Evolutionary conservation across 2,797 vertebrate species (phyloP), one percentile per base, ranked within the genome.

Genomic region (Botia kubotai): DNA sequence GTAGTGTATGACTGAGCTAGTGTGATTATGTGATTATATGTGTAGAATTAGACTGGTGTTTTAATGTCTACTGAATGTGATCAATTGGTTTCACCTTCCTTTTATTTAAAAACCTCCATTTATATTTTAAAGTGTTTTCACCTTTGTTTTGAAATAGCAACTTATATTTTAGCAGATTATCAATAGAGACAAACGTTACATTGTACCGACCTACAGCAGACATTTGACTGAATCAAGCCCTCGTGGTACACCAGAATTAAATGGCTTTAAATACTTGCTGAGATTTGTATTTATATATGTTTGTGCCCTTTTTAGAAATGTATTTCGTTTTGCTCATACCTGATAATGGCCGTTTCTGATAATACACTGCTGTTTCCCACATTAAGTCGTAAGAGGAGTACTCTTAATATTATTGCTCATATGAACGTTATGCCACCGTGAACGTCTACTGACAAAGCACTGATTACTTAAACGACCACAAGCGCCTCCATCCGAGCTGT

Each of bases 401-500:
- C 0, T 39, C n/a, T 11, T 16, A 73, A 12, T 16, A 2, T 46
- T 2, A 57, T n/a, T n/a, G n/a, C n/a, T 63, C 21, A 14, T 48
- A 52, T 57, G n/a, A 23, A 73, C 72, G 74, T 73, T 48, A 70
- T 52, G 12, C 13, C 55, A 62, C 46, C 7, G n/a, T 70, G 48
- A 58, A 81, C 26, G 74, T 73, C 48, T 79, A 26, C 74, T 65
- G 67, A 33, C 75, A 72, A 50, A 48, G 72, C 19, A 10, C 72
- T 53, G 46, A 73, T 66, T 26, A 43, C 67, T 72, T 50, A 52
- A 67, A 16, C 5, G 10, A 33, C 6, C 63, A 21, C 62, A 26
- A 36, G 75, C 63, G 77, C 57, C 75, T 75, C 53, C 53, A 83
- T 78, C 81, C 57, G 50, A 77, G 62, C 70, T 75, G 62, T 73